Evolutionary conservation across 2,888 invertebrate genomes (phyloP).

Genomic region (Amphipyra tragopoginis): DNA sequence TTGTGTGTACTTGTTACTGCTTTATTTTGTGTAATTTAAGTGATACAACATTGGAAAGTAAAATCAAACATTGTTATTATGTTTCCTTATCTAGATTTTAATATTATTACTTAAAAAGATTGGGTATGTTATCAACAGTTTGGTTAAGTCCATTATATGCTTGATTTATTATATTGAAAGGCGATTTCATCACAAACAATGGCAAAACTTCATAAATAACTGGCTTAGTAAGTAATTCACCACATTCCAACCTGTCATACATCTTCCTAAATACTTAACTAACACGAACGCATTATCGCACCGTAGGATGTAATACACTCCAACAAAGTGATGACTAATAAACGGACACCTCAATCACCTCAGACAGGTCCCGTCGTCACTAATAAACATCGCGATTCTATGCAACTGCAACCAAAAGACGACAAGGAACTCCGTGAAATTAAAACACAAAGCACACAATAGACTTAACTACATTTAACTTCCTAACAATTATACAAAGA

Average conservation of each 20-base stretch:
- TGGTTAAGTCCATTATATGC: no score
- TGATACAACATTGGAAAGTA: not conserved
- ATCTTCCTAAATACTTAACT: constrained; percentile 17
- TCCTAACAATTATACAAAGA: constrained; percentile 86
- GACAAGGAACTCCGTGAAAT: constrained; percentile 81
- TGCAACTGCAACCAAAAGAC: constrained; percentile 74
- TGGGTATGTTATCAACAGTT: no score
- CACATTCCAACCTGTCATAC: constrained; percentile 5
- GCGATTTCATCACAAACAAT: not conserved
- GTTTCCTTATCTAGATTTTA: no score
- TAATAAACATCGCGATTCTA: constrained; percentile 86
- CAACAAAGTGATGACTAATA: constrained; percentile 72
- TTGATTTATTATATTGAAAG: not conserved
- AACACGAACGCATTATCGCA: constrained; percentile 52
- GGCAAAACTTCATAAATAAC: not conserved
- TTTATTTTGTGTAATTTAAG: constrained; percentile 1
- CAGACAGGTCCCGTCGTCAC: constrained; percentile 80
- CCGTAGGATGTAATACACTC: constrained; percentile 58
- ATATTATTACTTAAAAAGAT: no score
- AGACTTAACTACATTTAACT: constrained; percentile 87
- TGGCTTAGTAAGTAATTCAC: constrained; percentile 1
- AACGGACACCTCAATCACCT: constrained; percentile 78
- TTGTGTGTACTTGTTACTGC: not conserved
- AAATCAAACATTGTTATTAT: no score
- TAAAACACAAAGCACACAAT: constrained; percentile 78